A percentile compares a stretch with the other conserved stretches of the same genome.
Conservation (phyloP, 1,140 invertebrate genomes). For the Lycorma delicatula region DNA sequence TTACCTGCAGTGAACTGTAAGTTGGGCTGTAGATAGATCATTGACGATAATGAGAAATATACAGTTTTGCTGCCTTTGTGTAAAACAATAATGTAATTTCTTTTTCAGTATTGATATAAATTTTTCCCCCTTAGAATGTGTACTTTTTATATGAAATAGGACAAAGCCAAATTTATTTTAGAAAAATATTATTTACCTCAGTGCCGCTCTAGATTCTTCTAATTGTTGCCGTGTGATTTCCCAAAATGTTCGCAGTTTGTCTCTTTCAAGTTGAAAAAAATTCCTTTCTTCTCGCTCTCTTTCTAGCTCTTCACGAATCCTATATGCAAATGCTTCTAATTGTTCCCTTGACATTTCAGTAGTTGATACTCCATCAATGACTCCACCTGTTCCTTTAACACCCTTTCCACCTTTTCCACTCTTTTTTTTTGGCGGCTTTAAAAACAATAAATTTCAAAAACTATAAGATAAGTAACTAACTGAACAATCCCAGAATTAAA, state of each 20-base stretch:
- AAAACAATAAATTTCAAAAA: neutral
- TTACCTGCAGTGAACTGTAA: no score
- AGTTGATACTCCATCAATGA: slow-evolving; percentile 86
- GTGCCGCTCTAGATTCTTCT: slow-evolving; percentile 63
- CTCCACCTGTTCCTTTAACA: slow-evolving; percentile 40
- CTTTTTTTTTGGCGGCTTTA: slow-evolving; percentile 26
- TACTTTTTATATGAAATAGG: no score
- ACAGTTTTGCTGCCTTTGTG: no score
- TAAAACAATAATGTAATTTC: no score
- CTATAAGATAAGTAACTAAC: no score
- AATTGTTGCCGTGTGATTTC: slow-evolving; percentile 79
- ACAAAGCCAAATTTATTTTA: no score
- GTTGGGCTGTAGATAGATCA: no score
- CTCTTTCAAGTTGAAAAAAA: slow-evolving; percentile 89
- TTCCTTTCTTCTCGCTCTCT: slow-evolving; percentile 90
- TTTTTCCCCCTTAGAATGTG: no score
- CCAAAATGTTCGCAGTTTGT: slow-evolving; percentile 91
- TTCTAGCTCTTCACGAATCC: slow-evolving; percentile 86
- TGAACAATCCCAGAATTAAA: no score
- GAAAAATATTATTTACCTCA: slow-evolving; percentile 50
- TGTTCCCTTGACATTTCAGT: slow-evolving; percentile 90
- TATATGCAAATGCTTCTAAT: slow-evolving; percentile 76
- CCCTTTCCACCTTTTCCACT: slow-evolving; percentile 33
- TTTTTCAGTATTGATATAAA: no score
- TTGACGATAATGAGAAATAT: no score